Percentiles rank a stretch among this genome's conserved stretches.
phyloP scores from a whole-genome alignment of 2,888 invertebrate species.

The Melanophora roralis region DNA sequence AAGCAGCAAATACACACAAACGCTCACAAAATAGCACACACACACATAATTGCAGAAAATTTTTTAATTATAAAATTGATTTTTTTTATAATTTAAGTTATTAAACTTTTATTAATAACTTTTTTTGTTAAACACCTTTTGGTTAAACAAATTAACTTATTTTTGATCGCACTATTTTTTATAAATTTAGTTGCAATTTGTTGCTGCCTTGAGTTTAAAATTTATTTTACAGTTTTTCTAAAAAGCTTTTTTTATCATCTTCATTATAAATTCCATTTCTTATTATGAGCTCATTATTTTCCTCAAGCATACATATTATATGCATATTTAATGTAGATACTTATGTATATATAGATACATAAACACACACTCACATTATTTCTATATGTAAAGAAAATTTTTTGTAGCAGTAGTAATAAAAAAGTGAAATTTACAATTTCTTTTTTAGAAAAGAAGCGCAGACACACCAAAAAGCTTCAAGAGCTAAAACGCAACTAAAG shows the following conservation, averaged over 20 bases:
- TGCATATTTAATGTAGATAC: slow-evolving; percentile 21
- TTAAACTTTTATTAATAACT: neutral
- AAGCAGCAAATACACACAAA: neutral
- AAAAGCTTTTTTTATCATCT: slow-evolving; percentile 10
- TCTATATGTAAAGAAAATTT: slow-evolving; percentile 54
- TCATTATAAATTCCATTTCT: neutral
- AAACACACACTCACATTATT: slow-evolving; percentile 46
- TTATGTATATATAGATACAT: slow-evolving; percentile 21
- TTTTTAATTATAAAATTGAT: too few species aligned
- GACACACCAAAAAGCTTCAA: slow-evolving; percentile 75
- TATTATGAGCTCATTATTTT: slow-evolving; percentile 49
- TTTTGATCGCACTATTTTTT: too few species aligned
- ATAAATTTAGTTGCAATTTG: neutral
- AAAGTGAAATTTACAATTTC: slow-evolving; percentile 54
- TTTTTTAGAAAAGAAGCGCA: slow-evolving; percentile 55
- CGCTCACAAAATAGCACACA: slow-evolving; percentile 45
- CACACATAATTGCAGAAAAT: slow-evolving; percentile 4
- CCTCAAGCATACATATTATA: slow-evolving; percentile 24
- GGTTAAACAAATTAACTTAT: too few species aligned
- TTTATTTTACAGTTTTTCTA: neutral
- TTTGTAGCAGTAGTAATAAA: slow-evolving; percentile 47
- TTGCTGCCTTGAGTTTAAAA: too few species aligned
- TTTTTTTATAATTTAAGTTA: neutral
- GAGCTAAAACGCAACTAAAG: slow-evolving; percentile 74
- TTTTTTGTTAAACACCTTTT: neutral